These are phyloP conservation scores for Eremobia ochroleuca DNA, from an alignment of 2,888 invertebrate genomes.

Conservation along the genomic window DNA sequence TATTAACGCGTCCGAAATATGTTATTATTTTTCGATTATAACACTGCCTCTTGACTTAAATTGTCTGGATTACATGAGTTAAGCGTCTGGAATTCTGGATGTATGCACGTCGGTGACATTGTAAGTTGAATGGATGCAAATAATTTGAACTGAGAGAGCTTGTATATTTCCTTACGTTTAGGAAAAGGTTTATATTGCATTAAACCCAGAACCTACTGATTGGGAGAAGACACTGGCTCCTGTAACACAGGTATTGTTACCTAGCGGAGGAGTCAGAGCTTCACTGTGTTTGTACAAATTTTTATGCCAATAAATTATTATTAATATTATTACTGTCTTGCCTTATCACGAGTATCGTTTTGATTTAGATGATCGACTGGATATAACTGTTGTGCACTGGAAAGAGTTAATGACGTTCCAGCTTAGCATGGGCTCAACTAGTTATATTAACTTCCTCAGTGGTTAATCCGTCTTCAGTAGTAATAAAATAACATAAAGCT, in stretches of 20 bases:
- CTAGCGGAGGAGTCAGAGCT: too few species aligned
- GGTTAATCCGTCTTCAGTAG: background rate
- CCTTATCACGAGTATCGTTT: background rate
- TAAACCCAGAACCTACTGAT: too few species aligned
- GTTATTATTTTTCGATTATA: constrained; percentile 56
- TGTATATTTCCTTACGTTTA: background rate
- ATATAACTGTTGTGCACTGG: too few species aligned
- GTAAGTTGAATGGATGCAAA: background rate
- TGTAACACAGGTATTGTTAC: too few species aligned
- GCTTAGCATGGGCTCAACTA: too few species aligned
- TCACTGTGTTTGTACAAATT: too few species aligned
- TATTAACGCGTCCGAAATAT: constrained; percentile 49
- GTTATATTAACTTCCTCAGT: background rate
- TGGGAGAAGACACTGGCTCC: too few species aligned
- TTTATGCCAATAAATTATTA: too few species aligned
- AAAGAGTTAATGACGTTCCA: background rate
- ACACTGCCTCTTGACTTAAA: constrained; percentile 42
- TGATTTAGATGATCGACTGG: too few species aligned
- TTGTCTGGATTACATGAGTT: constrained; percentile 37
- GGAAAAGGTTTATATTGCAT: background rate
- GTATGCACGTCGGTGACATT: background rate
- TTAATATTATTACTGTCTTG: too few species aligned
- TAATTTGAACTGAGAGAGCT: background rate
- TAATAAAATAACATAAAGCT: background rate
- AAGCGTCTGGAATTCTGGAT: constrained; percentile 10